A percentile compares a stretch with the other conserved stretches of the same genome.
These are phyloP conservation scores for Eugnorisma glareosa DNA, from an alignment of 2,888 invertebrate species.

Conservation along the genomic window DNA sequence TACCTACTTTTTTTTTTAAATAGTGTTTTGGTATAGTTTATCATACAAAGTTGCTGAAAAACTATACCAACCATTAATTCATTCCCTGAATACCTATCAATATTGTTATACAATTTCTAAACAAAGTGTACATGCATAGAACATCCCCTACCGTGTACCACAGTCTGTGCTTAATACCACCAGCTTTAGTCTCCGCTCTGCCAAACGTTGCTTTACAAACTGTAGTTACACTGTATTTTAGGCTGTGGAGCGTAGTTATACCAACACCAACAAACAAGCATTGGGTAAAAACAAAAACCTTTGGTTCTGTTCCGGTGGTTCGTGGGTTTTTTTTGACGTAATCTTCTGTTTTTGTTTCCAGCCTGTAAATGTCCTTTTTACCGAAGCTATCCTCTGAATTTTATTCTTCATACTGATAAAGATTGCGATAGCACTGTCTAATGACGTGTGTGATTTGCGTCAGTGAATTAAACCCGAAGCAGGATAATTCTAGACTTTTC, in stretches of 20 bases:
- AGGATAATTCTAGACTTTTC: not conserved
- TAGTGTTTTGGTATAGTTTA: not conserved
- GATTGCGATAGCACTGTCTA: not conserved
- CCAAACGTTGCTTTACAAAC: conserved; percentile 55
- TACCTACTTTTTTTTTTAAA: not conserved
- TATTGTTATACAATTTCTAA: conserved; percentile 2
- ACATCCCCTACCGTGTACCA: conserved; percentile 23
- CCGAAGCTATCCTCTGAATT: not conserved
- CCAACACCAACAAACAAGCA: conserved; percentile 42
- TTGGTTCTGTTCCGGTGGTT: conserved; percentile 16
- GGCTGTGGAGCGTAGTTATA: conserved; percentile 17
- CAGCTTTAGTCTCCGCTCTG: conserved; percentile 43
- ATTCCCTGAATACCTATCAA: not conserved
- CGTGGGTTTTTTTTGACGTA: not conserved
- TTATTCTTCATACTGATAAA: not conserved
- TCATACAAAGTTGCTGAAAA: not conserved
- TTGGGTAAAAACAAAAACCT: conserved; percentile 35
- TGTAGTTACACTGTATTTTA: conserved; percentile 20
- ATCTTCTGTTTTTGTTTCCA: conserved; percentile 21
- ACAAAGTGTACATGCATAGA: conserved; percentile 16
- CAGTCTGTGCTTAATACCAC: conserved; percentile 38
- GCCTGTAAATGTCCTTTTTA: not conserved
- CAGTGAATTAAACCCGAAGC: not conserved
- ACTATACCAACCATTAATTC: not conserved
- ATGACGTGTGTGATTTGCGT: not conserved